Percentiles rank a stretch among this genome's conserved stretches.
Conservation (phyloP, 2,888 invertebrate genomes). For the Thera obeliscata region DNA sequence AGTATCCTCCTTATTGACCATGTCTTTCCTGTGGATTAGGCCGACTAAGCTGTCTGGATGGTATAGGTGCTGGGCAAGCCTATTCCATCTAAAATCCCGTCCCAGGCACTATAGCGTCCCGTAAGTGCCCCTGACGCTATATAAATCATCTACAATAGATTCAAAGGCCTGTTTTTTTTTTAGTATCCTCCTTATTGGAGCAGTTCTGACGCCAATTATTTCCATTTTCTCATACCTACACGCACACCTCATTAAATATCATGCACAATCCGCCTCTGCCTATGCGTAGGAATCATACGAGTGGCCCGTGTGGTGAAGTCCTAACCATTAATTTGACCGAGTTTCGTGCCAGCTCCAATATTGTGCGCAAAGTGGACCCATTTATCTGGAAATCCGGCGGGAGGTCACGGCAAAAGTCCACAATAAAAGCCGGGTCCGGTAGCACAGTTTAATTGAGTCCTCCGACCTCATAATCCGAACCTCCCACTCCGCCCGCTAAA, state of each 20-base stretch:
- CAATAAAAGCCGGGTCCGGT: constrained; percentile 80
- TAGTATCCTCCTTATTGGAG: background rate
- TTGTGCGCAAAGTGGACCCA: constrained; percentile 72
- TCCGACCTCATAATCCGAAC: constrained; percentile 81
- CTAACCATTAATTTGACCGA: constrained; percentile 63
- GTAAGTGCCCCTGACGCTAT: too few species aligned
- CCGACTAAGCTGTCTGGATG: too few species aligned
- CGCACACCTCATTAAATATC: constrained; percentile 8
- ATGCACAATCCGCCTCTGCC: constrained; percentile 12
- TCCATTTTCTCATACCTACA: constrained; percentile 12
- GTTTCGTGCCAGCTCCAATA: constrained; percentile 61
- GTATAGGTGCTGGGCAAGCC: too few species aligned
- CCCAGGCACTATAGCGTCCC: too few species aligned
- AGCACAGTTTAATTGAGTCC: constrained; percentile 83
- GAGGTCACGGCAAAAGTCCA: constrained; percentile 80
- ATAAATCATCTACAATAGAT: too few species aligned
- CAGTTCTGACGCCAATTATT: constrained; percentile 6
- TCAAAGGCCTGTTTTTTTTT: too few species aligned
- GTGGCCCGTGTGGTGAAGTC: constrained; percentile 51
- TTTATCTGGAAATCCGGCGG: constrained; percentile 79
- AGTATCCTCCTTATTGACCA: background rate
- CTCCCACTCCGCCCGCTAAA: constrained; percentile 76
- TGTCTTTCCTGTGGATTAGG: too few species aligned
- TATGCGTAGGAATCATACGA: constrained; percentile 22
- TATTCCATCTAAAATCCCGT: too few species aligned